A percentile compares a stretch with the other conserved stretches of the same genome.
These are phyloP conservation scores for Galeopsomyia nigrocyanea DNA, from an alignment of 2,888 invertebrate genomes.

Conservation along the genomic window DNA sequence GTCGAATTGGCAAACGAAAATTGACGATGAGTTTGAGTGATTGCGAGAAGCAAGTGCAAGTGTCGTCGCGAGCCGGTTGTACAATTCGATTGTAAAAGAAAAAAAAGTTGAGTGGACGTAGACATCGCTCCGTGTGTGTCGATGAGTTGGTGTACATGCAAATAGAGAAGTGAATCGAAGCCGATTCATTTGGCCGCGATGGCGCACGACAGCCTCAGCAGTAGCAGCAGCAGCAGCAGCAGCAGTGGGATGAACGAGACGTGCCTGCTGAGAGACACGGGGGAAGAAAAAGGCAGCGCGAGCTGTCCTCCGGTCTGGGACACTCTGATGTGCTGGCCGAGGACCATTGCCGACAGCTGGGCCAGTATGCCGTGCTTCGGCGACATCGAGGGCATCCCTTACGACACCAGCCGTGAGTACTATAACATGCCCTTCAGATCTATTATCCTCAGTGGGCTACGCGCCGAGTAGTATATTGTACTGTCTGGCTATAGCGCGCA, in stretches of 20 bases:
- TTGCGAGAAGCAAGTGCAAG: no score
- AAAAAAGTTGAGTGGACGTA: no score
- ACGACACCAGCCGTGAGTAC: slow-evolving; percentile 87
- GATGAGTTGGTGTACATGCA: no score
- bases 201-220: not conserved
- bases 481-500: no score
- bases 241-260: not conserved
- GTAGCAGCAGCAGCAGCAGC: not conserved
- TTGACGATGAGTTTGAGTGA: no score
- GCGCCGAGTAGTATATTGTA: no score
- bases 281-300: not conserved
- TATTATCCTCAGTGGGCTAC: no score
- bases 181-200: not conserved
- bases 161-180: not conserved
- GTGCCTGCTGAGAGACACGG: not conserved
- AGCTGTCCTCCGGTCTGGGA: slow-evolving; percentile 81
- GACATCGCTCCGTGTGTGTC: no score
- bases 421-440: not conserved
- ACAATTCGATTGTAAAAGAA: no score
- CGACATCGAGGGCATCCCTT: slow-evolving; percentile 82
- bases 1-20: no score
- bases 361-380: slow-evolving; percentile 84
- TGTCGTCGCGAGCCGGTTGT: no score
- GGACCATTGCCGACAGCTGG: slow-evolving; percentile 78
- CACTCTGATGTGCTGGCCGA: slow-evolving; percentile 86